Base-by-base conservation (phyloP, 2,113 vertebrate genomes). In the Triplophysa rosa region DNA sequence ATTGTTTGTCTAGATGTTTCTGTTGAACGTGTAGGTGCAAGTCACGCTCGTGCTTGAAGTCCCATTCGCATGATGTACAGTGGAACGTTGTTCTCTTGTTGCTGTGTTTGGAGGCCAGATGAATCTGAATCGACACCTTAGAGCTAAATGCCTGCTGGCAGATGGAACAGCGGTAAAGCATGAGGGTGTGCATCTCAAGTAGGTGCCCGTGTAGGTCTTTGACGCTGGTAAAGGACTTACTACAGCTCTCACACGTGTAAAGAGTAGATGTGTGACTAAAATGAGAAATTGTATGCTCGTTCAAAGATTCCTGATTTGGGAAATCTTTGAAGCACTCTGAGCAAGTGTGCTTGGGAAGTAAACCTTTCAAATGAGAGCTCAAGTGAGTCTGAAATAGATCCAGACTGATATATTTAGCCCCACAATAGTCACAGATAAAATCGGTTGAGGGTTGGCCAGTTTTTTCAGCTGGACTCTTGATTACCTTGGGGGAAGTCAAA, bases 81-180 rank as follows among this genome's bases (percentile, higher is more conserved):
- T 97, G 93, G 83, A 95, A 99, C 0, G 98, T 95, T 73, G 99
- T 99, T 88, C 96, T 97, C 86, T 98, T 97, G 0, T 99, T 97
- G 87, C 97, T 98, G 90, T 99, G 98, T 85, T 99, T 98, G 63
- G 99, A 97, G 17, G 98, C 98, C 87, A 99, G 82, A 87, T 99
- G 98, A 54, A 99, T 94, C 77, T 99, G 97, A 70, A 98, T 98
- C 26, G 98, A 99, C 59, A 99, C 96, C 87, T 98, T 98, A 1
- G 98, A 99, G 92, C 98, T 96, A 29, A 99, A 99, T 65, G 98
- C 96, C 78, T 99, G 96, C 84, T 99, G 98, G 89, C 98, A 99
- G 77, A 99, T 92, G 45, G 97, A 98, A 82, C 98, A 99, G 82
- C 96, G 96, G 89, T 98, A 99, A 89, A 99, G 98, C 79, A 97